phyloP scores from a whole-genome alignment of 2,113 vertebrate species.

The Rhinoptilus africanus region DNA sequence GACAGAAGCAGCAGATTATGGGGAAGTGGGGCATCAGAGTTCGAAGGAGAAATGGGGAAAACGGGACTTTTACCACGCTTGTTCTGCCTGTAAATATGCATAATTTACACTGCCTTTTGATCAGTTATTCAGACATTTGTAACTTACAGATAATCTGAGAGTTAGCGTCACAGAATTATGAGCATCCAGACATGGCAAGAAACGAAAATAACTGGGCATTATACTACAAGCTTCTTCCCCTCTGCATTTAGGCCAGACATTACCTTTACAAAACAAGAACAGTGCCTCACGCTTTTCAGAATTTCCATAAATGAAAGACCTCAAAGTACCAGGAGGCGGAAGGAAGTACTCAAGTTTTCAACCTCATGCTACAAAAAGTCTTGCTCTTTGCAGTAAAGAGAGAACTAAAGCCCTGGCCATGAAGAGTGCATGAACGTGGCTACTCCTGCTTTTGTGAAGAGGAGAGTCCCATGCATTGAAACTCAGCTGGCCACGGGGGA shows the following conservation, averaged over 20 bases:
- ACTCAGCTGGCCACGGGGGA: background rate
- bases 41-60: background rate
- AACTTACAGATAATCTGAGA: background rate
- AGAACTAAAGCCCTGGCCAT: background rate
- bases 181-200: background rate
- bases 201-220: background rate
- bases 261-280: background rate
- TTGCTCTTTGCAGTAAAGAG: background rate
- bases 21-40: accelerated
- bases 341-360: background rate
- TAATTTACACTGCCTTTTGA: background rate
- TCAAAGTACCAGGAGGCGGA: background rate
- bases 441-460: background rate
- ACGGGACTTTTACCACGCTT: background rate
- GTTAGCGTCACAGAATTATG: background rate
- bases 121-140: background rate
- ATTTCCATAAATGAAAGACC: background rate
- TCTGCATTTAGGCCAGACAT: background rate
- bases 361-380: background rate
- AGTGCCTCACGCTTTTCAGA: background rate
- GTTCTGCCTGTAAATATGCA: background rate
- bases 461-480: background rate
- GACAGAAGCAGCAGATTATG: background rate
- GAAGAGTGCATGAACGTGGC: accelerated
- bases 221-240: background rate